Conservation (phyloP, 2,888 invertebrate genomes). For the Ethmia dodecea region DNA sequence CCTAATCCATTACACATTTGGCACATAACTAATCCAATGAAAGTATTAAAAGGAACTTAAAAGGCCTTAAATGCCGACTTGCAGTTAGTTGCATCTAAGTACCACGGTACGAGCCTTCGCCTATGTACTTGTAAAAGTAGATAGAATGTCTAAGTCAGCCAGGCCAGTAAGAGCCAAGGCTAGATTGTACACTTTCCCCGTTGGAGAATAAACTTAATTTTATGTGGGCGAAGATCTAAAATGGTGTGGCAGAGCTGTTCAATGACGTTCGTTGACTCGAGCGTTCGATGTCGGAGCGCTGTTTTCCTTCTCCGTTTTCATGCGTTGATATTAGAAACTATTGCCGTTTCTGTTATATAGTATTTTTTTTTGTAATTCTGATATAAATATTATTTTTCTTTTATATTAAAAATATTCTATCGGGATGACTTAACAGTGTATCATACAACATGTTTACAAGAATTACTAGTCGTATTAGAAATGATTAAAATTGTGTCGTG, state of each 20-base stretch:
- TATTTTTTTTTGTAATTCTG: no score
- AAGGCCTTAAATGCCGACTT: slow-evolving; percentile 38
- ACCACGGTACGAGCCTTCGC: slow-evolving; percentile 55
- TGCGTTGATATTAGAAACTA: slow-evolving; percentile 74
- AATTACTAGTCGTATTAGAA: no score
- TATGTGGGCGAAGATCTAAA: slow-evolving; percentile 26
- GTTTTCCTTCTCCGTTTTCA: slow-evolving; percentile 77
- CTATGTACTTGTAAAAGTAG: slow-evolving; percentile 75
- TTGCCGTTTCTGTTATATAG: slow-evolving; percentile 43
- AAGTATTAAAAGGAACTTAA: slow-evolving; percentile 48
- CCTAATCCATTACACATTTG: no score
- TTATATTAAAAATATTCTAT: no score
- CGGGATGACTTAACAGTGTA: no score
- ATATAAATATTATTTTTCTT: no score
- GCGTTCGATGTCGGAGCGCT: slow-evolving; percentile 73
- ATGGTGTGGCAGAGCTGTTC: slow-evolving; percentile 36
- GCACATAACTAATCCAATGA: slow-evolving; percentile 44
- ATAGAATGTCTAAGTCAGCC: slow-evolving; percentile 78
- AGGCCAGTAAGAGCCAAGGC: slow-evolving; percentile 77
- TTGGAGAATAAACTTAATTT: slow-evolving; percentile 38
- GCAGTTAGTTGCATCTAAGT: slow-evolving; percentile 49
- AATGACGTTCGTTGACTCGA: slow-evolving; percentile 77
- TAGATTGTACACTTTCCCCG: slow-evolving; percentile 47
- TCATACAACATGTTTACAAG: no score
- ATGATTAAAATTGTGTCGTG: no score